Evolutionary conservation across 2,888 invertebrate genomes (phyloP), one percentile per base, ranked within the genome.

Genomic region (Geotrupes spiniger): DNA sequence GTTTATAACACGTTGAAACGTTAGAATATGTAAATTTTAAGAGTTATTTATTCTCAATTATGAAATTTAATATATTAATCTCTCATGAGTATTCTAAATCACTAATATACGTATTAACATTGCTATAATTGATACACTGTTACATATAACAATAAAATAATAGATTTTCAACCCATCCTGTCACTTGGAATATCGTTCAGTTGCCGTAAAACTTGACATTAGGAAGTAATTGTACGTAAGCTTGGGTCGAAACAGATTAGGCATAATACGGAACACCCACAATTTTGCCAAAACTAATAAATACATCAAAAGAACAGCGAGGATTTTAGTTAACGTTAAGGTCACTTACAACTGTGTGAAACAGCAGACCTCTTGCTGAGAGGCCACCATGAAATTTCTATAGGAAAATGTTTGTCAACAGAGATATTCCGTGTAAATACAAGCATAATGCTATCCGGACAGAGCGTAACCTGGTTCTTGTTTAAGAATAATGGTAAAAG

Each of bases 401-500:
- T 69, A 64, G 63, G 66, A 70, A 68, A 70, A 71, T 71, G 71
- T 72, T 72, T 71, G 70, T 69, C 70, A 71, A 72, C 72, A 72
- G 64, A 70, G 66, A 66, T 68, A 65, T 63, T 63, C 62, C 63
- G 64, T 70, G 70, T 71, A 70, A 71, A 71, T 71, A 70, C 68
- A 64, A 61, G 58, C 56, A 68, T 63, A 66, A 66, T 62, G 59
- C 61, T 65, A 64, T 63, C 62, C 57, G 60, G 53, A 55, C 56
- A 49, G 49, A 53, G 47, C 38, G 14, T 14, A 49, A 50, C 57
- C 53, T 57, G 52, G 58, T 47, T 54, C 55, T 58, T 52, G 46
- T 29, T 37, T 38, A 46, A 57, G 62, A 63, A 66, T 66, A 68
- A 69, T 65, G 61, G 64, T 60, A 55, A 55, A 62, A 60, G 57